Evolutionary conservation across 2,113 vertebrate species (phyloP), one percentile per base, ranked within the genome.

Genomic region (Oryzias celebensis): DNA sequence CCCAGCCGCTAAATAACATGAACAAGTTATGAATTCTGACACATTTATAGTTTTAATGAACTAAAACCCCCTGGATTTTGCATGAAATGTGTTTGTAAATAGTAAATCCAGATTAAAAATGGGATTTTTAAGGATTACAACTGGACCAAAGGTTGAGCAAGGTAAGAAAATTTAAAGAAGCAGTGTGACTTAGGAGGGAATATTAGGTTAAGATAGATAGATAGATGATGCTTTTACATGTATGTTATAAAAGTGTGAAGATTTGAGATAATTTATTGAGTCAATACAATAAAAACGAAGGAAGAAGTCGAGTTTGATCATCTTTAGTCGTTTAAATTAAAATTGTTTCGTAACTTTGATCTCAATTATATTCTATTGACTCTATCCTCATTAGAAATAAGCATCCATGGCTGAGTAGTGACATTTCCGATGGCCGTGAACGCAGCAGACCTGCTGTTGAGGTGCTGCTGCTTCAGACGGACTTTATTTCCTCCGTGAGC

Each of bases 401-500:
- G 49, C 18, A 6, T 17, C 14, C 4, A 2, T 1, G 18, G 12
- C 0, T 0, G 16, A 31, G 24, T n/a, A 0, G 0, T 63, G n/a
- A 52, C 31, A 75, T 77, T 62, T 84, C 86, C 76, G 41, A 75
- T 10, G 1, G 49, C n/a, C 14, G 0, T 73, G 82, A 88, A 88
- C 2, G 81, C 84, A 71, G 22, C 84, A 64, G 52, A 10, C 15
- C n/a, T 56, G 15, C 13, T 43, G 68, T 22, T 62, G 46, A 76
- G 71, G 60, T 23, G 72, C 77, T 12, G 83, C 72, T 51, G 58
- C 64, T 62, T 28, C 75, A 45, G 58, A 10, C 14, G 63, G 71
- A 77, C 79, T 54, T 80, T 60, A 81, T 60, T 83, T 63, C 46
- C 77, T 71, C 76, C 64, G 31, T 53, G n/a, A 44, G 69, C 78